Conservation (phyloP, 2,888 invertebrate genomes). For the Incurvaria masculella region DNA sequence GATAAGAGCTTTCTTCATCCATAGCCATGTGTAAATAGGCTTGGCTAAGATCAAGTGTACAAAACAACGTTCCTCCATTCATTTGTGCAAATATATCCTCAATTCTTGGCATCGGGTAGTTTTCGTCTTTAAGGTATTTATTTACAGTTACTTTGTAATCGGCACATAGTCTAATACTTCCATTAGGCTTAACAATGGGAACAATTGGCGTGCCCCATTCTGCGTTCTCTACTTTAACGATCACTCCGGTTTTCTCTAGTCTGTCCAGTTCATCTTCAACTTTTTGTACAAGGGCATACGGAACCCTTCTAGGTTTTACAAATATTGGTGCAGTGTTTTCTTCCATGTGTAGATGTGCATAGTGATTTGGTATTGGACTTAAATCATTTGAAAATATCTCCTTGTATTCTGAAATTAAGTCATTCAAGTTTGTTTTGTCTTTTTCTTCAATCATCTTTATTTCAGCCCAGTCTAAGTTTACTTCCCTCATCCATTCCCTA, state of each 20-base stretch:
- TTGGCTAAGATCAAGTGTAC: slow-evolving; percentile 11
- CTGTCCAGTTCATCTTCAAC: slow-evolving; percentile 13
- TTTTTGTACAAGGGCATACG: slow-evolving; percentile 8
- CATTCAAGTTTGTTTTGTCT: too few species aligned
- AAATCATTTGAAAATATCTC: too few species aligned
- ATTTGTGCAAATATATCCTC: slow-evolving; percentile 13
- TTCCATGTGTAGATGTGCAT: neutral
- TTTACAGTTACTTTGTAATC: too few species aligned
- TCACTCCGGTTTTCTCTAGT: slow-evolving; percentile 11
- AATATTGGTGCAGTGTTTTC: neutral
- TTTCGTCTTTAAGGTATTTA: slow-evolving; percentile 5
- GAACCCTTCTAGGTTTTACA: slow-evolving; percentile 3
- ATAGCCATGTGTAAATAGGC: slow-evolving; percentile 7
- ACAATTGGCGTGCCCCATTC: slow-evolving; percentile 15
- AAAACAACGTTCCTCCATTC: slow-evolving; percentile 10
- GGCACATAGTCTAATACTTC: too few species aligned
- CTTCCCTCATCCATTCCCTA: slow-evolving; percentile 12
- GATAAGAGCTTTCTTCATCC: slow-evolving; percentile 7
- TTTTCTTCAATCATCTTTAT: too few species aligned
- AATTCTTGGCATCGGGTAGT: slow-evolving; percentile 9
- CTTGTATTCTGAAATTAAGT: too few species aligned
- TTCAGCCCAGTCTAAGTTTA: too few species aligned
- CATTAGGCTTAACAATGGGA: neutral
- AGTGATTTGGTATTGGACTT: slow-evolving; percentile 3
- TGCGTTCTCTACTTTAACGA: slow-evolving; percentile 11